Conservation (phyloP, 2,113 vertebrate genomes). For the Myxocyprinus asiaticus region DNA sequence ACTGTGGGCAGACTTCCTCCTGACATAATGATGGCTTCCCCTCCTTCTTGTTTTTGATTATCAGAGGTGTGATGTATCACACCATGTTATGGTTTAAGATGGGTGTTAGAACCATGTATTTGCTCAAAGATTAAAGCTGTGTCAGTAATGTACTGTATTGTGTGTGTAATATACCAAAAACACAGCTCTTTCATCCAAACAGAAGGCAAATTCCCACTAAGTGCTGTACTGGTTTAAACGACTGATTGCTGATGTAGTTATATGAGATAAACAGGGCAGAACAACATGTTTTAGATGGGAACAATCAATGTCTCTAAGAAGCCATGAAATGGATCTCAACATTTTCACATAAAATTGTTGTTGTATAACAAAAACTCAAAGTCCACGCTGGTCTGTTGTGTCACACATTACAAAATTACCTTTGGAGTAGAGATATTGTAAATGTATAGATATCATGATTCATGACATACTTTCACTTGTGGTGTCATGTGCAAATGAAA, state of each 20-base stretch:
- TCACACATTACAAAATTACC: constrained; percentile 38
- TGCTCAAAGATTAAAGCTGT: constrained; percentile 14
- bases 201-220: not conserved
- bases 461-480: constrained; percentile 5
- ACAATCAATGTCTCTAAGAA: constrained; percentile 36
- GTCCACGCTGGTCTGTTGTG: constrained; percentile 41
- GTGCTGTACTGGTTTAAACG: constrained; percentile 32
- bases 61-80: constrained; percentile 45
- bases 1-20: constrained; percentile 55
- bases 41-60: constrained; percentile 52
- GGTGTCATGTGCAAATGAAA: not conserved
- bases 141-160: constrained; percentile 22
- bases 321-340: constrained; percentile 21
- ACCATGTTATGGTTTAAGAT: constrained; percentile 21
- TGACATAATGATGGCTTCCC: constrained; percentile 56
- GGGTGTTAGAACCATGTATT: constrained; percentile 11
- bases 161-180: constrained; percentile 10
- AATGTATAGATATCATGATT: constrained; percentile 24
- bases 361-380: constrained; percentile 43
- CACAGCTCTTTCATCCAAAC: not conserved
- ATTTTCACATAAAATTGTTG: constrained; percentile 44
- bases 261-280: constrained; percentile 32
- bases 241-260: constrained; percentile 1
- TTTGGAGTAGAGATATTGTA: constrained; percentile 25
- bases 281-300: constrained; percentile 24